Percentiles rank a stretch among this genome's conserved stretches.
Conservation (phyloP, 2,113 vertebrate genomes). For the Apaloderma vittatum region DNA sequence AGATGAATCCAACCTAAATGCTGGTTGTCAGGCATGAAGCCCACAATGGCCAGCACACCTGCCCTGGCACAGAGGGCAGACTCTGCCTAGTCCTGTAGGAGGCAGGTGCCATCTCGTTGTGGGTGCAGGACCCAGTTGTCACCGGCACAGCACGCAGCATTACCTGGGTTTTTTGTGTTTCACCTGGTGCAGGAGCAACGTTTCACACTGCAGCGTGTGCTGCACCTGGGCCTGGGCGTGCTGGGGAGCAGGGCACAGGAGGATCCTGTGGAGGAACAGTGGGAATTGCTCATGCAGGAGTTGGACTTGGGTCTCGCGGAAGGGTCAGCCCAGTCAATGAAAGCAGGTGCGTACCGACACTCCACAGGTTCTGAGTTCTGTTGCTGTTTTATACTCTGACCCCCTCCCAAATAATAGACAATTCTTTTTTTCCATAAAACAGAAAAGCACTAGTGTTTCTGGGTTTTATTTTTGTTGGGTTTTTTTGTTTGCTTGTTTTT, state of each 20-base stretch:
- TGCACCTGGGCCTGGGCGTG: accelerated
- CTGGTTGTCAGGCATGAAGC: not conserved
- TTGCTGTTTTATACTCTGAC: not conserved
- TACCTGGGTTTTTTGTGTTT: not conserved
- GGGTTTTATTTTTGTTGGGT: not conserved
- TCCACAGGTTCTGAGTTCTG: not conserved
- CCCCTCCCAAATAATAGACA: not conserved
- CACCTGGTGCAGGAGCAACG: not conserved
- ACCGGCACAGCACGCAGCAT: not conserved
- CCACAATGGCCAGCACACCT: not conserved
- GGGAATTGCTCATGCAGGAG: not conserved
- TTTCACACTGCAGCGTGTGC: not conserved
- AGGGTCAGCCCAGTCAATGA: not conserved
- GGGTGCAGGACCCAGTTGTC: accelerated
- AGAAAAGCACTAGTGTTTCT: not conserved
- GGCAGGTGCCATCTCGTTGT: not conserved
- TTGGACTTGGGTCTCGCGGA: not conserved
- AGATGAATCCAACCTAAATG: not conserved
- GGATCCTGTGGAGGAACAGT: not conserved
- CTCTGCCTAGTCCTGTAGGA: not conserved
- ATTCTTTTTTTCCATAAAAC: not conserved
- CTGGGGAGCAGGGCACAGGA: accelerated
- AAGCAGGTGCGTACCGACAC: not conserved
- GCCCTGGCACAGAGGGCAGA: not conserved
- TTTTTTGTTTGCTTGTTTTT: not conserved